phyloP scores from a whole-genome alignment of 2,113 vertebrate species.

The Myanophis thanlyinensis region DNA sequence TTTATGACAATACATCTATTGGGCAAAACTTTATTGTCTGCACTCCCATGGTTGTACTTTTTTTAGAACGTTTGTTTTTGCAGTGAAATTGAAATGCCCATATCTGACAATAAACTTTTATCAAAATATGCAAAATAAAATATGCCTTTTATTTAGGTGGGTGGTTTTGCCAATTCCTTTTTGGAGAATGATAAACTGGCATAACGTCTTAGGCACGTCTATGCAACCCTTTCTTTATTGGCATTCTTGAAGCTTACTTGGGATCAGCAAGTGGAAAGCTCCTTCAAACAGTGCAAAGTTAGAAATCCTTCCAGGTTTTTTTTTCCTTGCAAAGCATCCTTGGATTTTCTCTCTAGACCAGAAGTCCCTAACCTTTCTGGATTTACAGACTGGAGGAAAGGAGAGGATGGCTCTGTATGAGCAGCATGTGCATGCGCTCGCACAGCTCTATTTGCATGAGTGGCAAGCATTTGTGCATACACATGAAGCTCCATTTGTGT shows the following conservation, averaged over 20 bases:
- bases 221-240: neutral
- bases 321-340: neutral
- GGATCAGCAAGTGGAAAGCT: neutral
- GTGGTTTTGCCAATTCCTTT: neutral
- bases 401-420: too few relatives aligned
- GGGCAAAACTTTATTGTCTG: conserved; percentile 15
- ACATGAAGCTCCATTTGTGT: too few relatives aligned
- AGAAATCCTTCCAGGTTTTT: neutral
- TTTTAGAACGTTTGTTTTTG: neutral
- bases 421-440: too few relatives aligned
- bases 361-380: too few relatives aligned
- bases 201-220: neutral
- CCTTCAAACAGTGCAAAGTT: neutral
- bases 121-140: conserved; percentile 7
- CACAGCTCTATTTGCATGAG: too few relatives aligned
- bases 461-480: too few relatives aligned
- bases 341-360: neutral
- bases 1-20: neutral
- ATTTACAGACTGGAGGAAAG: too few relatives aligned
- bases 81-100: neutral
- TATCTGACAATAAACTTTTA: rapidly evolving
- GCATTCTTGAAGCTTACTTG: neutral
- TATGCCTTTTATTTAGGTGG: neutral
- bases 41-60: neutral
- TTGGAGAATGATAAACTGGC: neutral